Base-by-base conservation (phyloP, 1,140 invertebrate species). In the Apis dorsata region DNA sequence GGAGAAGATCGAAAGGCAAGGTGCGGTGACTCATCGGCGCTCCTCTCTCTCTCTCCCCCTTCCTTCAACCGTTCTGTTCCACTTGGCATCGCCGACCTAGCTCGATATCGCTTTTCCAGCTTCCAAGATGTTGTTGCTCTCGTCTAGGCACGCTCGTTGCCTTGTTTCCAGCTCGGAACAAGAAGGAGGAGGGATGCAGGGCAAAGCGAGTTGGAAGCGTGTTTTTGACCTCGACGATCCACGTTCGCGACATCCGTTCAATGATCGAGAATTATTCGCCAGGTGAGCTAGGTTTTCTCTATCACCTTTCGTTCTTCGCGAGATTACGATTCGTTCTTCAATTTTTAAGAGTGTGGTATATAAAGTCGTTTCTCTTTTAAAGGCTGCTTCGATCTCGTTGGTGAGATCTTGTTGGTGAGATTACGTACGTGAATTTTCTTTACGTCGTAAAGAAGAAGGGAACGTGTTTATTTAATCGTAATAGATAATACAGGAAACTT, bases 21-120 rank as follows among this genome's bases (percentile, higher is more conserved):
- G 87, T 90, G 90, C 90, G 90, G 84, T 89, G 90, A 88, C 86
- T 88, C 86, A 88, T 88, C 86, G 85, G 72, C 82, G 70, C 80
- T 81, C 65, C 76, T 83, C 75, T 83, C 86, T 77, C 57, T 71
- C 59, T 70, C 70, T 44, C 8, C 34, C 59, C 70, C 69, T 44
- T 70, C 72, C 65, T 59, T 78, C 63, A 57, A 59, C 49, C 88
- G 81, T 84, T 90, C 81, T 79, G 86, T 89, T 89, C 83, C 87
- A 87, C 88, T 87, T 66, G 72, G 74, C 65, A 57, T 62, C 34
- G 15, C 70, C 44, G 17, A 19, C 72, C 62, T 80, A 65, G 59
- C 44, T 62, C 85, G 55, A 70, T 69, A 78, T 83, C 80, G 80
- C 80, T 78, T 82, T 78, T 78, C 80, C 72, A 75, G 71, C 68